Evolutionary conservation across 2,888 invertebrate species (phyloP), one percentile per base, ranked within the genome.

Genomic region (Onthophagus sagittarius): DNA sequence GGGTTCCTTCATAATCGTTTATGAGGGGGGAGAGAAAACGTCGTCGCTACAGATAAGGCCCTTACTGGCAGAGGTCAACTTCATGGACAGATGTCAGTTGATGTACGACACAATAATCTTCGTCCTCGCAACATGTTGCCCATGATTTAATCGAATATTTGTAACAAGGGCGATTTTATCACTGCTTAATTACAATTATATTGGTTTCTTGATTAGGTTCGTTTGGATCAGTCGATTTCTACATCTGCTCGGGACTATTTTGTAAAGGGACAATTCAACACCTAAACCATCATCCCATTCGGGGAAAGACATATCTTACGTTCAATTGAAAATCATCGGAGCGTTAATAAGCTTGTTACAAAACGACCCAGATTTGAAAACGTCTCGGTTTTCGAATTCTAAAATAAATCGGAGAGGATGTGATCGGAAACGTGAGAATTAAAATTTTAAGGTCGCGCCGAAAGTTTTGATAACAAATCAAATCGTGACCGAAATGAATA

Each of bases 41-140:
- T 11, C 11, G 71, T 64, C 73, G 75, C 71, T 75, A 75, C 73
- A 62, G 75, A 75, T 71, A 73, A 75, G 71, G 15, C 23, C n/a
- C 63, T 15, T 71, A 76, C 76, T 70, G 75, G 76, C 72, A 71
- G 76, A 77, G 79, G 78, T 80, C 79, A 79, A 79, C 80, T 86
- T 86, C 86, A 86, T 82, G 84, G 84, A 84, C 86, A 86, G 85
- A 85, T 84, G 85, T 85, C 84, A 83, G 80, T 82, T 86, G 85
- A 86, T 85, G 85, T 86, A 86, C 85, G 85, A 85, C 82, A 84
- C 85, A 85, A 85, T 85, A 85, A 84, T 39, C 69, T 75, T 71
- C 73, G 67, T 73, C 23, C 23, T 23, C 75, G 76, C 74, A 32
- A 67, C n/a, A 23, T 67, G 73, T 62, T 72, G 76, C 72, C 76